phyloP scores from a whole-genome alignment of 2,113 vertebrate species.

The Potamarius usumacintae region DNA sequence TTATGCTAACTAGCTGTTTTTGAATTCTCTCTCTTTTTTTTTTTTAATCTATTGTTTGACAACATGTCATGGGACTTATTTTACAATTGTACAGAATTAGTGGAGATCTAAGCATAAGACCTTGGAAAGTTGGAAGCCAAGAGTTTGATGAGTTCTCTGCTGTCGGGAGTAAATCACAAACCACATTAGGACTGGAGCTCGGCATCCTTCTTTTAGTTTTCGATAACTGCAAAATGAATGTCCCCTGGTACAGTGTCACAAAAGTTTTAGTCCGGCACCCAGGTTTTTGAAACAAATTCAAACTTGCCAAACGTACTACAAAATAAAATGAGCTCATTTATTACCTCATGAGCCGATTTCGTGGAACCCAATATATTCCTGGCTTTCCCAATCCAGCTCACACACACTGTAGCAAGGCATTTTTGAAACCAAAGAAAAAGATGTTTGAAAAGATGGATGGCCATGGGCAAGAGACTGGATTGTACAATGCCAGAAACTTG shows the following conservation, averaged over 20 bases:
- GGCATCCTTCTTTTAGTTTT: too few species aligned
- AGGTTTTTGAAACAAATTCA: background rate
- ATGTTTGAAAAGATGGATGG: conserved; percentile 76
- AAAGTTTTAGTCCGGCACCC: background rate
- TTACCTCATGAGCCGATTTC: conserved; percentile 23
- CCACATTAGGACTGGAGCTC: background rate
- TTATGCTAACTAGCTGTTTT: conserved; percentile 43
- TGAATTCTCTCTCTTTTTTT: conserved; percentile 6
- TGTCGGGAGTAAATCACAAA: background rate
- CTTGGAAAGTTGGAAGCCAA: background rate
- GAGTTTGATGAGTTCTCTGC: background rate
- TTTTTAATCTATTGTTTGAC: conserved; percentile 13
- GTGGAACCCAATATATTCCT: conserved; percentile 65
- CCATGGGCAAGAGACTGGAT: conserved; percentile 75
- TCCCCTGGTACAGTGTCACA: background rate
- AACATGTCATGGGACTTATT: conserved; percentile 6
- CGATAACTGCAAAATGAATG: background rate
- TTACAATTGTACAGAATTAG: background rate
- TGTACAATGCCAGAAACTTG: conserved; percentile 84
- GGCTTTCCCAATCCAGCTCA: conserved; percentile 69
- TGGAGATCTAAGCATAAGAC: background rate
- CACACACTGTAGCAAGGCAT: conserved; percentile 42
- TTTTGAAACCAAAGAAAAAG: background rate
- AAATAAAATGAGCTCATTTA: conserved; percentile 39
- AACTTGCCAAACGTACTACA: conserved; percentile 17